Evolutionary conservation across 2,113 vertebrate species (phyloP).

Genomic region (Rhea pennata): DNA sequence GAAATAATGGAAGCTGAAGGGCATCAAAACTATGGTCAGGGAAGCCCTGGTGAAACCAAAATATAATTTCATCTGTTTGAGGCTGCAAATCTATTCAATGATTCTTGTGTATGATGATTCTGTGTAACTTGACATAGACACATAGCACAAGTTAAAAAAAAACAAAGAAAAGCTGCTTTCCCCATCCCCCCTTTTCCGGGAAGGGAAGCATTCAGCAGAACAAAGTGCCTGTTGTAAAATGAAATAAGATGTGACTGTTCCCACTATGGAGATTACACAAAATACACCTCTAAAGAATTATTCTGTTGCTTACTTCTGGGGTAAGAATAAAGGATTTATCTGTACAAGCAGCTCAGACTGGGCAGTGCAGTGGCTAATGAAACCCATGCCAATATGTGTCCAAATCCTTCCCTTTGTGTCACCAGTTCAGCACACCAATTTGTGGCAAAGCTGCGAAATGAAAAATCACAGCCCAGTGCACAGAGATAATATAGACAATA

Average conservation of each 20-base stretch:
- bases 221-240: neutral
- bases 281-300: slow-evolving; percentile 39
- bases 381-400: slow-evolving; percentile 61
- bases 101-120: neutral
- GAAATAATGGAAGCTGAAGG: neutral
- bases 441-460: slow-evolving; percentile 67
- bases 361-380: slow-evolving; percentile 59
- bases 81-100: neutral
- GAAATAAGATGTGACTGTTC: slow-evolving; percentile 56
- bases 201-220: slow-evolving; percentile 32
- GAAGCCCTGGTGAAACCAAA: neutral
- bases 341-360: slow-evolving; percentile 54
- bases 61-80: neutral
- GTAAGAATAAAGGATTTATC: slow-evolving; percentile 52
- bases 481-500: slow-evolving; percentile 73
- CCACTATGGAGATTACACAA: slow-evolving; percentile 37
- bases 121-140: neutral
- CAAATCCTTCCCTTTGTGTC: slow-evolving; percentile 69
- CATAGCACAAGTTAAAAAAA: slow-evolving; percentile 16
- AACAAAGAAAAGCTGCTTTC: slow-evolving; percentile 26
- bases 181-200: neutral
- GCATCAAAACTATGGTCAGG: neutral
- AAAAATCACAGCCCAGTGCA: slow-evolving; percentile 72
- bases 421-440: slow-evolving; percentile 64
- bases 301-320: slow-evolving; percentile 39